Evolutionary conservation across 2,113 vertebrate species (phyloP), one percentile per base, ranked within the genome.

Genomic region (Ranitomeya imitator): DNA sequence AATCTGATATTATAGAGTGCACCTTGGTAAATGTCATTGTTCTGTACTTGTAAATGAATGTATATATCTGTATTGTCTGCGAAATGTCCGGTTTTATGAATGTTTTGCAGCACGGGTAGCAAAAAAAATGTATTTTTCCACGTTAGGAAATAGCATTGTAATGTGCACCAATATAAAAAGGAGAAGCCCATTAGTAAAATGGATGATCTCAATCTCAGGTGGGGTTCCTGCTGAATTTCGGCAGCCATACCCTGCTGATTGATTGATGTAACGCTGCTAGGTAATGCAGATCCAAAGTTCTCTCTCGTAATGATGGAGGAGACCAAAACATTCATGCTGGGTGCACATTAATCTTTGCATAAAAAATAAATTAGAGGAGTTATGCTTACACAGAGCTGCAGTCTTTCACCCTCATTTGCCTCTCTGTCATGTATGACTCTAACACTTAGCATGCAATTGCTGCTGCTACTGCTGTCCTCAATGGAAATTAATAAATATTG

Each of bases 291-390:
- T 85, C 87, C 82, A 89, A 88, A 89, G 87, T 89, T 89, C 82
- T 54, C 74, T 89, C 73, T 89, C 87, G 79, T 89, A 89, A 89
- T 89, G 87, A 89, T 89, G 81, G 87, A 89, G 87, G 82, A 89
- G 87, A 85, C 82, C 87, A 89, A 89, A 89, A 89, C 87, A 89
- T 85, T 89, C 87, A 84, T 79, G 87, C 87, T 89, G 87, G 52
- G 87, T 79, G 45, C 87, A 89, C 87, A 89, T 89, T 89, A 84
- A 89, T 89, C 87, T 89, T 83, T 89, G 87, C 87, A 89, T 89
- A 89, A 89, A 89, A 89, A 85, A 89, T 89, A 85, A 89, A 89
- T 89, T 85, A 89, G 87, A 77, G 51, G 61, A 69, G 82, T 89
- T 84, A 79, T 89, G 87, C 81, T 89, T 89, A 79, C 82, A 89